phyloP scores from a whole-genome alignment of 1,140 invertebrate species.

The Drosophila neocordata region DNA sequence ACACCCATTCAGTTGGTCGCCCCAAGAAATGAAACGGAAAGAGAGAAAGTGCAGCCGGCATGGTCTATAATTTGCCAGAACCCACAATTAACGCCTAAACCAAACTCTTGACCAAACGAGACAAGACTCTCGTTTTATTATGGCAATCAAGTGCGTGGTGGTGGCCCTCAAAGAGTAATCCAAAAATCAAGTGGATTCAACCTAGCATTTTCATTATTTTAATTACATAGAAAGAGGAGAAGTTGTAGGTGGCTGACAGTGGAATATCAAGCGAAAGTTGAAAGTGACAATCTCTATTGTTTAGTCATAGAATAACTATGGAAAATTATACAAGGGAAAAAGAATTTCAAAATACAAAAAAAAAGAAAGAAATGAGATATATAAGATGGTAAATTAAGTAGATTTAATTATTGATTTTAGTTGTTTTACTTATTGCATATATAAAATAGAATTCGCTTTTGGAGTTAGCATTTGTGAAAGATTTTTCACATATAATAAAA shows the following conservation, averaged over 20 bases:
- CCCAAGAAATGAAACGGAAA: background rate
- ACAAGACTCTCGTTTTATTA: constrained; percentile 20
- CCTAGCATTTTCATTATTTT: constrained; percentile 34
- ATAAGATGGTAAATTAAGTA: no score
- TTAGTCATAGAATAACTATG: background rate
- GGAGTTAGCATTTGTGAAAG: no score
- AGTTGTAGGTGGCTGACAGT: constrained; percentile 11
- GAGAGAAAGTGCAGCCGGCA: constrained; percentile 65
- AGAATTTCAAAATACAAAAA: background rate
- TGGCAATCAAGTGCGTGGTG: constrained; percentile 67
- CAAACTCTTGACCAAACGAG: constrained; percentile 15
- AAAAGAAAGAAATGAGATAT: background rate
- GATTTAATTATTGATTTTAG: no score
- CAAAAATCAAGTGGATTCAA: constrained; percentile 33
- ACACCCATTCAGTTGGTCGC: constrained; percentile 43
- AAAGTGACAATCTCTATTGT: constrained; percentile 60
- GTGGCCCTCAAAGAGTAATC: constrained; percentile 15
- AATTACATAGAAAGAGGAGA: constrained; percentile 52
- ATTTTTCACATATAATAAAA: no score
- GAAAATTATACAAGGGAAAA: background rate
- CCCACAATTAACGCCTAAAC: constrained; percentile 79
- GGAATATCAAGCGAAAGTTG: constrained; percentile 69
- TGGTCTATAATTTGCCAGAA: constrained; percentile 70
- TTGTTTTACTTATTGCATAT: no score
- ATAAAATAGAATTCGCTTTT: no score